Conservation (phyloP, 2,888 invertebrate genomes). For the Polylopha cassiicola region DNA sequence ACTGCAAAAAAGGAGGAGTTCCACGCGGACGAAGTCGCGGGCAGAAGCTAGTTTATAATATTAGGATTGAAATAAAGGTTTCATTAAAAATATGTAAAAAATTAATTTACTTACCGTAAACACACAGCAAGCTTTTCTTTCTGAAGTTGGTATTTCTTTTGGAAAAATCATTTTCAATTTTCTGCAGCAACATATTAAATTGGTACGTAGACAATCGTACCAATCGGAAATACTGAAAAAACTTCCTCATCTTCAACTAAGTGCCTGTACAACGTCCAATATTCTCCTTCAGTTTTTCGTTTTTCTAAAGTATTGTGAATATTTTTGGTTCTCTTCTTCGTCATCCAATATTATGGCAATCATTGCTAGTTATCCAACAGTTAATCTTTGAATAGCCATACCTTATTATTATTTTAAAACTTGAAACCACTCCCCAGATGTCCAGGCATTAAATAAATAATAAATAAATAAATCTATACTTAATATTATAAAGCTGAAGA, state of each 20-base stretch:
- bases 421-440: too few species aligned
- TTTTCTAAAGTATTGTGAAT: slow-evolving; percentile 23
- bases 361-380: too few species aligned
- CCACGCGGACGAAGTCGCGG: too few species aligned
- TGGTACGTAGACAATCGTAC: slow-evolving; percentile 15
- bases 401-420: too few species aligned
- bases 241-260: slow-evolving; percentile 23
- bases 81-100: slow-evolving; percentile 10
- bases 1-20: too few species aligned
- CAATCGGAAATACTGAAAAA: too few species aligned
- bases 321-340: slow-evolving; percentile 11
- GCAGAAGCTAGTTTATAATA: too few species aligned
- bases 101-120: slow-evolving; percentile 24
- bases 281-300: slow-evolving; percentile 25
- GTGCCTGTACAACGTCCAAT: slow-evolving; percentile 23
- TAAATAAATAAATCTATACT: too few species aligned
- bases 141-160: slow-evolving; percentile 22
- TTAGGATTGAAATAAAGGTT: slow-evolving; percentile 10
- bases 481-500: too few species aligned
- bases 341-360: background rate
- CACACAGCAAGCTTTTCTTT: slow-evolving; percentile 24
- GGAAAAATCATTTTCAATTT: slow-evolving; percentile 20
- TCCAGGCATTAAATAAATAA: too few species aligned
- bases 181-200: slow-evolving; percentile 20
- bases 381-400: too few species aligned